phyloP scores from a whole-genome alignment of 2,888 invertebrate species.

The Branchipolynoe longqiensis region DNA sequence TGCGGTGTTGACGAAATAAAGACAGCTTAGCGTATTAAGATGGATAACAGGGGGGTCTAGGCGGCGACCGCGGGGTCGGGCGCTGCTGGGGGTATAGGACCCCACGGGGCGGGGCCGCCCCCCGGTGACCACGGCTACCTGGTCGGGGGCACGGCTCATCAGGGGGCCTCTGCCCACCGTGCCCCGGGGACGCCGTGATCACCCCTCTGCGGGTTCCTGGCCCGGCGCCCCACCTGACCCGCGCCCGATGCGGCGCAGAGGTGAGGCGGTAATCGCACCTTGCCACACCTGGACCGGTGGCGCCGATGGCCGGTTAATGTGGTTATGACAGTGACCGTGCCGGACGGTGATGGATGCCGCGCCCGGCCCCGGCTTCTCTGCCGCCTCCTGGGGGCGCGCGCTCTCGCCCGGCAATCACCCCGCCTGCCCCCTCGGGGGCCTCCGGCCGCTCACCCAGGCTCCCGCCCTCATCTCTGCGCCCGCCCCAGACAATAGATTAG shows the following conservation, averaged over 20 bases:
- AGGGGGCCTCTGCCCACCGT: constrained; percentile 1
- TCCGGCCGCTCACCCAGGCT: neutral
- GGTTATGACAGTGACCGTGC: constrained; percentile 49
- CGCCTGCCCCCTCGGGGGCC: neutral
- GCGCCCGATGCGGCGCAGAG: constrained; percentile 13
- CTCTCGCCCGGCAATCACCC: neutral
- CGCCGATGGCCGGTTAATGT: constrained; percentile 34
- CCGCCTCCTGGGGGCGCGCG: neutral
- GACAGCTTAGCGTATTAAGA: constrained; percentile 14
- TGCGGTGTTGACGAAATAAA: neutral
- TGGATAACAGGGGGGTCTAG: constrained; percentile 24
- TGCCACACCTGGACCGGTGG: constrained; percentile 20
- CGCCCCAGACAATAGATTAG: constrained; percentile 37
- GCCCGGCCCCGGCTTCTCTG: neutral
- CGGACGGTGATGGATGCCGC: constrained; percentile 37
- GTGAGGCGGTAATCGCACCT: constrained; percentile 48
- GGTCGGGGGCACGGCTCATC: neutral
- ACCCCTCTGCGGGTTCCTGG: constrained; percentile 31
- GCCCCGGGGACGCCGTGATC: constrained; percentile 21
- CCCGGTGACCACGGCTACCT: constrained; percentile 30
- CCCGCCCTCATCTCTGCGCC: neutral
- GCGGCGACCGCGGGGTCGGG: constrained; percentile 23
- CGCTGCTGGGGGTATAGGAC: constrained; percentile 35
- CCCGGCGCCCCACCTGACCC: neutral
- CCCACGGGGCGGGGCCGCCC: constrained; percentile 3